Evolutionary conservation across 2,113 vertebrate species (phyloP).

Genomic region (Egretta garzetta): DNA sequence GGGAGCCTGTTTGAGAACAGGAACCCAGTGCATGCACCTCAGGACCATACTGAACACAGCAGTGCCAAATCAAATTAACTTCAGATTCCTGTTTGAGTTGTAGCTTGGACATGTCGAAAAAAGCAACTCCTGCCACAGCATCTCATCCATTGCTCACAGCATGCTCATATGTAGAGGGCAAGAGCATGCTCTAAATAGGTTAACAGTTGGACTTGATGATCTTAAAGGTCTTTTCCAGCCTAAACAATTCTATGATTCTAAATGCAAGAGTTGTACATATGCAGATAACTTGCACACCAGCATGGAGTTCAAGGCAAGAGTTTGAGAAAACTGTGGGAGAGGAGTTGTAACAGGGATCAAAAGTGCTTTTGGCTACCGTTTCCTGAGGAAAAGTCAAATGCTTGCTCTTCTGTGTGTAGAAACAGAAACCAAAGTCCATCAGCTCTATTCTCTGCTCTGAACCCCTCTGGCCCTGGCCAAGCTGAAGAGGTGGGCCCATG

Average conservation of each 20-base stretch:
- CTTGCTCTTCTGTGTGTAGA: background rate
- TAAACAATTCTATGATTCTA: no score
- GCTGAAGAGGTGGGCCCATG: no score
- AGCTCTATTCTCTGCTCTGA: background rate
- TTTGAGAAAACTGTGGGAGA: background rate
- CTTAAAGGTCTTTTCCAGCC: no score
- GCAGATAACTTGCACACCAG: fast-evolving
- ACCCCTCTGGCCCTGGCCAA: background rate
- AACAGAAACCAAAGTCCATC: background rate
- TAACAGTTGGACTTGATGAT: no score
- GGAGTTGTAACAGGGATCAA: background rate
- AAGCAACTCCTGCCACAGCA: background rate
- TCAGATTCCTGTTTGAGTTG: fast-evolving
- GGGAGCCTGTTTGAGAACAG: background rate
- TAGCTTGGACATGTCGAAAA: background rate
- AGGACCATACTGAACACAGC: fast-evolving
- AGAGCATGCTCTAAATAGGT: no score
- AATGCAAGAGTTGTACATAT: no score
- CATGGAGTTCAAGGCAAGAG: background rate
- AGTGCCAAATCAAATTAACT: background rate
- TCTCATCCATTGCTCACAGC: background rate
- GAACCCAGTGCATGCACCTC: background rate
- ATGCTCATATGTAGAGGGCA: background rate
- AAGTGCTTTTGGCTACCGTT: background rate
- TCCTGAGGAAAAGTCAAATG: background rate